Evolutionary conservation across 2,797 vertebrate species (phyloP).

Genomic region (Gastrophryne carolinensis): DNA sequence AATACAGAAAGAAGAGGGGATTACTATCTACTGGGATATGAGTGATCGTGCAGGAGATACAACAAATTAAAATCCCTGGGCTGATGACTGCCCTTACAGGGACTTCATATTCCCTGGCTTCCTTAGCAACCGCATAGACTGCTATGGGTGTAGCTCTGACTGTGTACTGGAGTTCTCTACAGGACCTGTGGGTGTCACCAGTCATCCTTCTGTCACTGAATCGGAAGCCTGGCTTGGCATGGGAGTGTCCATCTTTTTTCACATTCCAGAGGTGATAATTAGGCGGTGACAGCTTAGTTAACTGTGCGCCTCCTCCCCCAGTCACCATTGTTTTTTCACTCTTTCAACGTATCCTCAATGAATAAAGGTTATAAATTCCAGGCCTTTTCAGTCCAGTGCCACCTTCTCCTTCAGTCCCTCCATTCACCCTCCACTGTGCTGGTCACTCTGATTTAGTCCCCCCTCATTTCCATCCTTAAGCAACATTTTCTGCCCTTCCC

Average conservation of each 20-base stretch:
- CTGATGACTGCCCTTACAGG: no score
- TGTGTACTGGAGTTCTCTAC: no score
- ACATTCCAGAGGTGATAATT: constrained; percentile 19
- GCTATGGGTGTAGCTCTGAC: no score
- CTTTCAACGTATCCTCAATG: constrained; percentile 14
- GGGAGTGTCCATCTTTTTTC: background rate
- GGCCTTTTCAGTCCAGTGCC: background rate
- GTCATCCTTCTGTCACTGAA: background rate
- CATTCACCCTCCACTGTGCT: background rate
- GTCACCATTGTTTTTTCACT: background rate
- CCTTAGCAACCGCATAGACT: no score
- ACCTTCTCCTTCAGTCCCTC: constrained; percentile 35
- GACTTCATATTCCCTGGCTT: no score
- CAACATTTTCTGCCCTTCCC: background rate
- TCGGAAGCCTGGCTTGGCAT: background rate
- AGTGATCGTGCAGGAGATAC: no score
- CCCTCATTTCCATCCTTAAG: constrained; percentile 15
- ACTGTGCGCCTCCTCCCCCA: background rate
- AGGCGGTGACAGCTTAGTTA: background rate
- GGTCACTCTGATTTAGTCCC: constrained; percentile 6
- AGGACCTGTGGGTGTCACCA: no score
- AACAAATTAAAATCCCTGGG: no score
- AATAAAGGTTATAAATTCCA: constrained; percentile 45
- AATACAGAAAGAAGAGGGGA: no score
- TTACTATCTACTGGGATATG: no score